Base-by-base conservation (phyloP, 2,888 invertebrate genomes). In the Conistra vaccinii region DNA sequence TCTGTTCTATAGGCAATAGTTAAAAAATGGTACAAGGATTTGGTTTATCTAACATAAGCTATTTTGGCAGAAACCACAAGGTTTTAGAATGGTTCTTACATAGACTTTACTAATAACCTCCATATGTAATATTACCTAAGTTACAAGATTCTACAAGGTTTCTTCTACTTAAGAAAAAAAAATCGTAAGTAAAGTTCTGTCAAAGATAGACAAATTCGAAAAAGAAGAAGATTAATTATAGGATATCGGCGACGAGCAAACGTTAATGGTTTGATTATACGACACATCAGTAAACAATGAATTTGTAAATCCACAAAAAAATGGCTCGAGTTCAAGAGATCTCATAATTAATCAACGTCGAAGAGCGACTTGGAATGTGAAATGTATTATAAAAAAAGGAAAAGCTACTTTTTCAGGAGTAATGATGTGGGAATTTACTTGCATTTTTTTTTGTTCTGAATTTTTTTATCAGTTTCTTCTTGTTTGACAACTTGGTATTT, bases 271-370 rank as follows among this genome's bases (percentile, higher is more conserved):
- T 68, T 39, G 72, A 78, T 78, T 78, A 79, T 69, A 78, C 83
- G 69, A 72, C 60, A 67, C 45, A 65, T 61, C 55, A 76, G 63
- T 68, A 68, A 63, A 80, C 70, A 68, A 83, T 71, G 65, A 69
- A 76, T 69, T 83, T 76, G 69, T 80, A 60, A 73, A 35, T 29
- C 42, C 35, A 9, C 10, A 39, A 76, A 76, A 75, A 83, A 73
- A 66, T 70, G 68, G 66, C 80, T 61, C n/a, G 51, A 66, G 69
- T 74, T 80, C 84, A 83, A 83, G 61, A 65, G 42, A 61, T 35
- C 62, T 57, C 39, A 39, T 74, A 74, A 83, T 83, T 80, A 83
- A 80, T 83, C 80, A 83, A 76, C 14, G 74, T 77, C 77, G 55
- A 60, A 72, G 12, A 69, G 51, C 48, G 84, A 66, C 57, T 70